Evolutionary conservation across 2,113 vertebrate species (phyloP), one percentile per base, ranked within the genome.

Genomic region (Romanogobio albipinnatus): DNA sequence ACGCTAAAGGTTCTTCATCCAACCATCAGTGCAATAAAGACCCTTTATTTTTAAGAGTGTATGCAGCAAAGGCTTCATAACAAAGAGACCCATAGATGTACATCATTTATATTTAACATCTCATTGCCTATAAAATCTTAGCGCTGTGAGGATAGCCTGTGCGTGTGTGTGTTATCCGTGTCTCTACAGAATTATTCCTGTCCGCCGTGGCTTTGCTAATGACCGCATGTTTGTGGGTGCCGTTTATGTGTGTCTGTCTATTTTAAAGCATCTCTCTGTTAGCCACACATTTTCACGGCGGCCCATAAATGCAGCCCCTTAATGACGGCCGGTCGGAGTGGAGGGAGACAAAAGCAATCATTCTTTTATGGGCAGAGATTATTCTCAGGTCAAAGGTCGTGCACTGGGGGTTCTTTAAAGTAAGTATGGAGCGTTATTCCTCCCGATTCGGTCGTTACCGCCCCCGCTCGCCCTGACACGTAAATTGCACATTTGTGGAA

Each of bases 391-490:
- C 94, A 95, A 90, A 90, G 94, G 94, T 95, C 90, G 86, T 82
- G 90, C 91, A 91, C 93, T 87, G 89, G 92, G 93, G 90, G 93
- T 93, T 95, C 94, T 95, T 95, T 93, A 93, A 94, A 95, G 94
- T 95, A 96, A 96, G 95, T 94, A 95, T 94, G 94, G 93, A 92
- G 94, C 92, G 89, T 89, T 90, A 94, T 93, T 93, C 91, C 88
- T 96, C 94, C 94, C 94, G 47, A 88, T 91, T 90, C 88, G 90
- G 92, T 94, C 94, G 89, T 95, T 95, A 94, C 91, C 91, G 91
- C 89, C 93, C 94, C 93, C 92, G 92, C 93, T 92, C 93, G 94
- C 93, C 91, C 24, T 88, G 90, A 92, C 91, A 90, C 92, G 92
- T 91, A 95, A 94, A 95, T 94, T 94, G 92, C 93, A 91, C 91